These are phyloP conservation scores for Hycleus phaleratus DNA, from an alignment of 1,140 invertebrate species.

Conservation along the genomic window DNA sequence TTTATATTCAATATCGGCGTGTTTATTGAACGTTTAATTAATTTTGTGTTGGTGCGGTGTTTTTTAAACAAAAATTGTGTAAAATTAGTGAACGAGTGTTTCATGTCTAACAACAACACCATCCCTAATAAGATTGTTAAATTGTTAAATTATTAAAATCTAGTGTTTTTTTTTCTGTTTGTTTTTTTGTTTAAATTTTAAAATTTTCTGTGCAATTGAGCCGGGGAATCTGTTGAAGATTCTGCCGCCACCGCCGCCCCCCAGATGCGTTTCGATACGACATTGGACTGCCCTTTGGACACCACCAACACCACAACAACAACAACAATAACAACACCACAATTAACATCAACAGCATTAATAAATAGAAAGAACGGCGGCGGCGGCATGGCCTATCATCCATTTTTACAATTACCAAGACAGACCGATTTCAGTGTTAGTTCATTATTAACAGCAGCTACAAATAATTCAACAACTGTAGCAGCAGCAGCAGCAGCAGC, in stretches of 20 bases:
- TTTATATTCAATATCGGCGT: no score
- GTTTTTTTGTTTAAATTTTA: not conserved
- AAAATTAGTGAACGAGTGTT: no score
- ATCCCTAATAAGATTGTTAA: no score
- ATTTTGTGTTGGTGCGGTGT: no score
- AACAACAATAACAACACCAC: conserved; percentile 22
- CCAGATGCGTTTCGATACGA: conserved; percentile 40
- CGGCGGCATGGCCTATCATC: conserved; percentile 55
- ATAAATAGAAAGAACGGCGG: no score
- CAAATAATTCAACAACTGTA: conserved; percentile 41
- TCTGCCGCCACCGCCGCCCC: not conserved
- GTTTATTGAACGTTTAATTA: no score
- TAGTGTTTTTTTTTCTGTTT: no score
- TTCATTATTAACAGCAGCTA: conserved; percentile 69
- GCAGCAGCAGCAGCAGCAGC: conserved; percentile 45
- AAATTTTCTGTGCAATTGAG: not conserved
- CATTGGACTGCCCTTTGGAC: conserved; percentile 23
- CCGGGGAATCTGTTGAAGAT: conserved; percentile 3
- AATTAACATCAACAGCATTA: conserved; percentile 9
- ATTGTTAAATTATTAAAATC: no score
- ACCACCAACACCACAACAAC: conserved; percentile 28
- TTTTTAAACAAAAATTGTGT: no score
- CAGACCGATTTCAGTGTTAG: conserved; percentile 90
- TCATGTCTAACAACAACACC: no score
- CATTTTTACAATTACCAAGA: conserved; percentile 61